A percentile compares a stretch with the other conserved stretches of the same genome.
Evolutionary conservation across 2,113 vertebrate genomes (phyloP).

Genomic region (Pogona vitticeps): DNA sequence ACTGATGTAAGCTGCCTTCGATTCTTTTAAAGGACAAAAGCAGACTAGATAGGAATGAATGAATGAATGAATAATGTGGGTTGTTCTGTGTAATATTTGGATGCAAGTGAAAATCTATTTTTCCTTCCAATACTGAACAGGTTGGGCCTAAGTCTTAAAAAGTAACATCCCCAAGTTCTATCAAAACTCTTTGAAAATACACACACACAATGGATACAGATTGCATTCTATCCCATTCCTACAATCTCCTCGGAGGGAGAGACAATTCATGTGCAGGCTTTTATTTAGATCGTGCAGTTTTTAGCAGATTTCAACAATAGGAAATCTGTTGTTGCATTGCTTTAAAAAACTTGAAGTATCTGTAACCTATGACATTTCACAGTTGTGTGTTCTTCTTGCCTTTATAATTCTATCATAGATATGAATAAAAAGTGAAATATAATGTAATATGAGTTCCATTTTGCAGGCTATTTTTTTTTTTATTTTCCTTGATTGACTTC

Average conservation of each 20-base stretch:
- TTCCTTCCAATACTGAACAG: no score
- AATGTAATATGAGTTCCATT: slow-evolving; percentile 42
- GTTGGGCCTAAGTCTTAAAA: no score
- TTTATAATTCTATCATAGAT: slow-evolving; percentile 18
- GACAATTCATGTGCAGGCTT: background rate
- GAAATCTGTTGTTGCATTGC: background rate
- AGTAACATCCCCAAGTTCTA: background rate
- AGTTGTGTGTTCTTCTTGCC: background rate
- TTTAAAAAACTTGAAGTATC: background rate
- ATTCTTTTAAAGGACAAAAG: no score
- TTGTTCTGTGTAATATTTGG: no score
- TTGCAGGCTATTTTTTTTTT: slow-evolving; percentile 65
- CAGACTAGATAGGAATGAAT: no score
- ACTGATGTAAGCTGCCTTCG: no score
- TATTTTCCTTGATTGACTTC: slow-evolving; percentile 57
- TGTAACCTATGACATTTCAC: background rate
- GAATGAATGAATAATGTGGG: no score
- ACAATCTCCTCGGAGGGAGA: background rate
- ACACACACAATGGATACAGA: background rate
- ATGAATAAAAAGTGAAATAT: slow-evolving; percentile 49
- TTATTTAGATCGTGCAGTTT: background rate
- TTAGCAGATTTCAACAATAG: no score
- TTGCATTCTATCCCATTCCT: background rate
- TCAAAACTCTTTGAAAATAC: background rate
- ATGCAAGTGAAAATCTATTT: no score